A percentile compares a stretch with the other conserved stretches of the same genome.
phyloP scores from a whole-genome alignment of 2,888 invertebrate genomes.

The Cryptosula pallasiana region DNA sequence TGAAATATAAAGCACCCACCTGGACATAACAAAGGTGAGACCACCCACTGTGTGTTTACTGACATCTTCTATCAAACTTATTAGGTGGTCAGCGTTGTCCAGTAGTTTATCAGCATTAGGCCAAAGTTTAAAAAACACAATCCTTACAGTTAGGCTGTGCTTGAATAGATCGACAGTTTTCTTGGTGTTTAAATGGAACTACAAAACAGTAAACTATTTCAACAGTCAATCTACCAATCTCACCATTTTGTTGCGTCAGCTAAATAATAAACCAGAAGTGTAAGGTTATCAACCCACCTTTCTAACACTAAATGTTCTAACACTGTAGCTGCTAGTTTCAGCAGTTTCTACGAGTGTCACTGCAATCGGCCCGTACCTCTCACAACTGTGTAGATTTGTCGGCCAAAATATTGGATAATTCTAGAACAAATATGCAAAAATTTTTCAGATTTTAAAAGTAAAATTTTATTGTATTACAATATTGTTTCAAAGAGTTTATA shows the following conservation, averaged over 20 bases:
- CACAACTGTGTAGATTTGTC: neutral
- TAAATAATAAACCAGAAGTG: too few relatives aligned
- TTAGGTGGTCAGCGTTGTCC: neutral
- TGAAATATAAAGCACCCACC: too few relatives aligned
- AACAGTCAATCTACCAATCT: too few relatives aligned
- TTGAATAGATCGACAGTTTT: neutral
- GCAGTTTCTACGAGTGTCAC: neutral
- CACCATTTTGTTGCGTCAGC: too few relatives aligned
- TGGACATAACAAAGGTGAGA: slow-evolving; percentile 10
- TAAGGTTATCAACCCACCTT: slow-evolving; percentile 3
- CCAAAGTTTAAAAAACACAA: neutral
- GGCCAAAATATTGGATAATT: slow-evolving; percentile 19
- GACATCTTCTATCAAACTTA: neutral
- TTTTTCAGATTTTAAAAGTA: too few relatives aligned
- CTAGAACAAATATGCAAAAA: neutral
- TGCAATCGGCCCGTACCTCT: neutral
- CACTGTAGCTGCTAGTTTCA: neutral
- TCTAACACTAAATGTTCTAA: slow-evolving; percentile 17
- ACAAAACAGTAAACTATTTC: too few relatives aligned
- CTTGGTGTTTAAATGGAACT: too few relatives aligned
- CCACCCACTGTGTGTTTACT: neutral
- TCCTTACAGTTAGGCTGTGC: neutral
- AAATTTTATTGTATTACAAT: too few relatives aligned
- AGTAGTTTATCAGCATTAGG: neutral
- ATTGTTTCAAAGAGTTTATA: too few relatives aligned